Evolutionary conservation across 2,113 vertebrate genomes (phyloP).

Genomic region (Esox niger): DNA sequence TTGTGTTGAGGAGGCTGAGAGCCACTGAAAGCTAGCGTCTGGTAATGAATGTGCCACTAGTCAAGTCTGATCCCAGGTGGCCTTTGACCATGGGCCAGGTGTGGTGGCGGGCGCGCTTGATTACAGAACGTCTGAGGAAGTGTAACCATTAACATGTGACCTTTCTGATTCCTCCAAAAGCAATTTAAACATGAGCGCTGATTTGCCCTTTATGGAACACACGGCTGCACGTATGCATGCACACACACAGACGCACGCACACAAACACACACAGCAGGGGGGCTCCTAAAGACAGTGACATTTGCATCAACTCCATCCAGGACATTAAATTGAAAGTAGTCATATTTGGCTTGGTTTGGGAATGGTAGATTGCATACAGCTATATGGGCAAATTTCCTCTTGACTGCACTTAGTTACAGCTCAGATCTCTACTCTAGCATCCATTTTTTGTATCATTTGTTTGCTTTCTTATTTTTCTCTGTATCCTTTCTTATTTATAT

Average conservation of each 20-base stretch:
- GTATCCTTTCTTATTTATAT: slow-evolving; percentile 32
- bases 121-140: slow-evolving; percentile 43
- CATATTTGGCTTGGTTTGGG: background rate
- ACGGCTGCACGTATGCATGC: background rate
- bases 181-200: slow-evolving; percentile 43
- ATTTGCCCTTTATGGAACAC: slow-evolving; percentile 53
- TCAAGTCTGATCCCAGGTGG: slow-evolving; percentile 22
- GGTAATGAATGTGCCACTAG: slow-evolving; percentile 37
- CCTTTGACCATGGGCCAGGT: slow-evolving; percentile 41
- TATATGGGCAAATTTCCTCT: background rate
- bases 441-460: slow-evolving; percentile 11
- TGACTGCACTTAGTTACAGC: slow-evolving; percentile 4
- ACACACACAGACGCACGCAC: slow-evolving; percentile 3
- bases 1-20: slow-evolving; percentile 9
- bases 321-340: slow-evolving; percentile 1
- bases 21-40: background rate
- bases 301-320: background rate
- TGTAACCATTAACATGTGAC: slow-evolving; percentile 49
- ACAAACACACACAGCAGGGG: background rate
- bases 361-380: background rate
- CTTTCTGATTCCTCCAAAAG: slow-evolving; percentile 35
- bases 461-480: slow-evolving; percentile 24
- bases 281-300: background rate
- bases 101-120: slow-evolving; percentile 36
- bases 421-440: background rate